A percentile compares a stretch with the other conserved stretches of the same genome.
Evolutionary conservation across 1,140 invertebrate species (phyloP).

Genomic region (Hetaerina americana): DNA sequence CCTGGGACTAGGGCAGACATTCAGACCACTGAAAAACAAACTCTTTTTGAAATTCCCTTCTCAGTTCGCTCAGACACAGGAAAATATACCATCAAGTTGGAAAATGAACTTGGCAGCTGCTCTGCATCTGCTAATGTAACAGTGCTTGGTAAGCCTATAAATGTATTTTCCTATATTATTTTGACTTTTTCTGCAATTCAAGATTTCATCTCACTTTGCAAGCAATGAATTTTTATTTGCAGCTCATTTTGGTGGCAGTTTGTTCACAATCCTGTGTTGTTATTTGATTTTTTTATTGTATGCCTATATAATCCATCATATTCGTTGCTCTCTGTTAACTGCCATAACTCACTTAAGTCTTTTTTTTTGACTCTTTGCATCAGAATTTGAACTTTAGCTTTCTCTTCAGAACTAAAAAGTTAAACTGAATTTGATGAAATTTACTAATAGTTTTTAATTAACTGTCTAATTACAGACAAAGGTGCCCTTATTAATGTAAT

Average conservation of each 20-base stretch:
- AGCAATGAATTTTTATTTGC: conserved; percentile 1
- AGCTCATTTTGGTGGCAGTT: background rate
- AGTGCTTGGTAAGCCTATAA: conserved; percentile 58
- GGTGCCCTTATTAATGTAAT: too few relatives aligned
- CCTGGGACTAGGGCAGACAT: conserved; percentile 51
- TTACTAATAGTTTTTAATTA: too few relatives aligned
- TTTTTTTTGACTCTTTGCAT: too few relatives aligned
- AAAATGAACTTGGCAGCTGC: conserved; percentile 69
- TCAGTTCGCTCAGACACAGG: conserved; percentile 69
- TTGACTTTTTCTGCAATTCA: too few relatives aligned
- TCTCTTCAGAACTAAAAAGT: too few relatives aligned
- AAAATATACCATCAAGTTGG: conserved; percentile 68
- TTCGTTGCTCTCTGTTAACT: too few relatives aligned
- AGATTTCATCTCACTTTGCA: background rate
- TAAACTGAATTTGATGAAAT: too few relatives aligned
- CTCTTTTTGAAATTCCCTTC: conserved; percentile 76
- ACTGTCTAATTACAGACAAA: too few relatives aligned
- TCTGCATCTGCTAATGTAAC: conserved; percentile 74
- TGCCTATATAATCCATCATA: background rate
- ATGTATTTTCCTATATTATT: background rate
- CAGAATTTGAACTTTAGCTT: too few relatives aligned
- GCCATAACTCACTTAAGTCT: too few relatives aligned
- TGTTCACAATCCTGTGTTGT: background rate
- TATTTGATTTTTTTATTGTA: background rate
- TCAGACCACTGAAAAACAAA: conserved; percentile 55